Evolutionary conservation across 1,140 invertebrate genomes (phyloP).

Genomic region (Platyscapa corneri): DNA sequence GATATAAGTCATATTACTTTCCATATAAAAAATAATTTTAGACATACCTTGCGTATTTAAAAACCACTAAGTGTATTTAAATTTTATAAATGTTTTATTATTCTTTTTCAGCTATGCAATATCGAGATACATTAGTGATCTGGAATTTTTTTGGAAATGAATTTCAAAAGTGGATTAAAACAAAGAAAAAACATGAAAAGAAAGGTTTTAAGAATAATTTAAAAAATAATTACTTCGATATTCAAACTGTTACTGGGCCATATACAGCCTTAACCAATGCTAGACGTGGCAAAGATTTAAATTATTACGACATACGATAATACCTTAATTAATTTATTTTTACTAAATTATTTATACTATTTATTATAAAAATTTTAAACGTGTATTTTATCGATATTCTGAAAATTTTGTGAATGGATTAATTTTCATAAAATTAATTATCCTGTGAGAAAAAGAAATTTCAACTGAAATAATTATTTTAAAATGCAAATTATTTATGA

Average conservation of each 20-base stretch:
- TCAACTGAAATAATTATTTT: not conserved
- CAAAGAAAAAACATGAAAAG: not conserved
- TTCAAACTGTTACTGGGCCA: not conserved
- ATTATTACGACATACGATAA: slow-evolving; percentile 48
- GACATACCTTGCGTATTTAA: not conserved
- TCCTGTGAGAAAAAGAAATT: not conserved
- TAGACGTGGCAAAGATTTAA: slow-evolving; percentile 28
- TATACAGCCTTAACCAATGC: not conserved
- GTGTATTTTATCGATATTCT: slow-evolving; percentile 46
- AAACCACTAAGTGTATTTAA: not conserved
- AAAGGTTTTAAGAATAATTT: not conserved
- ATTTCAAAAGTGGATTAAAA: slow-evolving; percentile 33
- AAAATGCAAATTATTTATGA: not conserved
- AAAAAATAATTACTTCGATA: slow-evolving; percentile 18
- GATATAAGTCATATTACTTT: no score
- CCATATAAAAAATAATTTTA: not conserved
- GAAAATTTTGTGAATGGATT: not conserved
- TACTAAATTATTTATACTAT: not conserved
- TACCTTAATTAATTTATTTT: slow-evolving; percentile 34
- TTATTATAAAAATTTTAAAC: slow-evolving; percentile 1
- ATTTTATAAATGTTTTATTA: not conserved
- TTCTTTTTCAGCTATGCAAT: slow-evolving; percentile 48
- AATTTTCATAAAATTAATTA: not conserved
- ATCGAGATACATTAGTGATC: slow-evolving; percentile 46
- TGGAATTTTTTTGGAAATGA: slow-evolving; percentile 64